Conservation (phyloP, 2,113 vertebrate genomes). For the Antidorcas marsupialis region DNA sequence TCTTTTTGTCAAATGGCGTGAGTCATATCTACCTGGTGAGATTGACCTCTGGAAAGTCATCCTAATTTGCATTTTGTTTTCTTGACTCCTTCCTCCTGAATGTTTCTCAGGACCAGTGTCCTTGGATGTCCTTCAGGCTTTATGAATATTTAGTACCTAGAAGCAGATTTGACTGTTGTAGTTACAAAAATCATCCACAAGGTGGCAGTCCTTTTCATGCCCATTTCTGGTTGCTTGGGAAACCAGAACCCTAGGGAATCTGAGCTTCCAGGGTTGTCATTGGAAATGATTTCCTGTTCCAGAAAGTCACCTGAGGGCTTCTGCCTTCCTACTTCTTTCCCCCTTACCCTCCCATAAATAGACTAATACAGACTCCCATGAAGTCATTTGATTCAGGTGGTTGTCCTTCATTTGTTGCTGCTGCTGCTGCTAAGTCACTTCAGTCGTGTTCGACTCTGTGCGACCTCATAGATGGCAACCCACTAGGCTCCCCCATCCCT, state of each 20-base stretch:
- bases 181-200: background rate
- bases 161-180: background rate
- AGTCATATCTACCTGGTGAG: background rate
- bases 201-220: background rate
- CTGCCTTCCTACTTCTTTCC: background rate
- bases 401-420: background rate
- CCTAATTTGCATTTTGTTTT: background rate
- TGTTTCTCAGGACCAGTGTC: background rate
- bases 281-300: background rate
- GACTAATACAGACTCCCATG: background rate
- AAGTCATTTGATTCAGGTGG: background rate
- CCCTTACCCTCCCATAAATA: background rate
- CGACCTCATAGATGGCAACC: rapidly evolving
- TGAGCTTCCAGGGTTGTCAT: background rate
- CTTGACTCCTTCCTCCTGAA: background rate
- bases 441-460: too few relatives aligned
- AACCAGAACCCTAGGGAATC: background rate
- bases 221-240: background rate
- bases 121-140: background rate
- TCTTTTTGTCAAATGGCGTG: background rate
- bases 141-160: background rate
- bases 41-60: background rate
- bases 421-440: too few relatives aligned
- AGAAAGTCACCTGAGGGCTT: background rate
- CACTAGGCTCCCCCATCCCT: too few relatives aligned